Evolutionary conservation across 2,888 invertebrate species (phyloP).

Genomic region (Poecilobothrus nobilitatus): DNA sequence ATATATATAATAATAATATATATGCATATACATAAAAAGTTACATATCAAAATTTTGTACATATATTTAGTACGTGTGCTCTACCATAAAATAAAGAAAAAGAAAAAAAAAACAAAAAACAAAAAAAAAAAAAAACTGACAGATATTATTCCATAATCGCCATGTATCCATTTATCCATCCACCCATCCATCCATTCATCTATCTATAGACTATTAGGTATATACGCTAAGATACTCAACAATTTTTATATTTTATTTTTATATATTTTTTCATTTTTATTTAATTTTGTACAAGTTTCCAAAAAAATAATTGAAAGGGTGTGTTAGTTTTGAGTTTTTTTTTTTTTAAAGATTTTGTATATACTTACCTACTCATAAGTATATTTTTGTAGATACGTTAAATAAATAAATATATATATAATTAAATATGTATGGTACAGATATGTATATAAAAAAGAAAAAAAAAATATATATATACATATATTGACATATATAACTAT

Average conservation of each 20-base stretch:
- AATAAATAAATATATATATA: too few relatives aligned
- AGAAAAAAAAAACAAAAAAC: not conserved
- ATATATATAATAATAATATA: not conserved
- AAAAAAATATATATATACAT: too few relatives aligned
- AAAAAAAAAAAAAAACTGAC: not conserved
- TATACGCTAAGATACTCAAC: not conserved
- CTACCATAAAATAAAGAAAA: not conserved
- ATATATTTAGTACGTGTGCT: not conserved
- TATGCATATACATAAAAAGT: not conserved
- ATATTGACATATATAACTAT: too few relatives aligned
- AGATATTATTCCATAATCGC: constrained; percentile 3
- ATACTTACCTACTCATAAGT: too few relatives aligned
- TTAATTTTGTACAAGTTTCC: not conserved
- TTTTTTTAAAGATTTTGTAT: not conserved
- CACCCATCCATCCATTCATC: not conserved
- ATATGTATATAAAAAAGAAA: too few relatives aligned
- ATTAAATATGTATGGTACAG: too few relatives aligned
- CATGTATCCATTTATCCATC: not conserved
- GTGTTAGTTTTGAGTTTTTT: not conserved
- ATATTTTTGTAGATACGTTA: too few relatives aligned
- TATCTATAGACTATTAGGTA: too few relatives aligned
- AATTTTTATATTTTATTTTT: not conserved
- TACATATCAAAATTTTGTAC: not conserved
- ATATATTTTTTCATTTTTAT: not conserved
- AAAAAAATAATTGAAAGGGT: constrained; percentile 2